These are phyloP conservation scores for Ornithorhynchus anatinus DNA, from an alignment of 2,113 vertebrate genomes.

Conservation along the genomic window DNA sequence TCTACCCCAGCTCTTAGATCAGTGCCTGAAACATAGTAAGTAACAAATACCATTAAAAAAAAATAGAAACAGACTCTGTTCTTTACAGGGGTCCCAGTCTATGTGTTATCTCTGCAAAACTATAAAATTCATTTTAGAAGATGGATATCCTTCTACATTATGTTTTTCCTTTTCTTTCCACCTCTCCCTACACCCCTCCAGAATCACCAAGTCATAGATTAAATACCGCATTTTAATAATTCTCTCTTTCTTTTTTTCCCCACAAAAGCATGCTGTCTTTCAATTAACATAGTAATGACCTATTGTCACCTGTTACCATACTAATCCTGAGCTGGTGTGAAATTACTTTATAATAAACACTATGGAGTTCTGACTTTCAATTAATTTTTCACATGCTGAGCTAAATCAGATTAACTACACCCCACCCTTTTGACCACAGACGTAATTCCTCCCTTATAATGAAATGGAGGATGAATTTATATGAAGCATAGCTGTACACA, in stretches of 20 bases:
- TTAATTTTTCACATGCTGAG: conserved; percentile 81
- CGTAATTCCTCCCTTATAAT: conserved; percentile 75
- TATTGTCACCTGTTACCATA: conserved; percentile 75
- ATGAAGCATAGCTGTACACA: conserved; percentile 74
- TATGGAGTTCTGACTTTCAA: conserved; percentile 79
- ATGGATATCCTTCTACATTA: neutral
- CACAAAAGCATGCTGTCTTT: conserved; percentile 67
- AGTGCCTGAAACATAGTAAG: too few species aligned
- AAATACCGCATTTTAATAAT: conserved; percentile 29
- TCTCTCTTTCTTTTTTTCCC: neutral
- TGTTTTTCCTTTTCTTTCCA: neutral
- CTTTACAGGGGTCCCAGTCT: too few species aligned
- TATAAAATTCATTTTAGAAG: conserved; percentile 3
- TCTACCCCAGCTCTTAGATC: too few species aligned
- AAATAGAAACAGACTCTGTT: too few species aligned
- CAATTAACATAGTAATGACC: conserved; percentile 80
- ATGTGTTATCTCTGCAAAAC: conserved; percentile 30
- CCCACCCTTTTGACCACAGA: conserved; percentile 73
- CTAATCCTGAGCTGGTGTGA: conserved; percentile 81
- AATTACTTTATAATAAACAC: conserved; percentile 83
- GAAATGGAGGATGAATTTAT: conserved; percentile 76
- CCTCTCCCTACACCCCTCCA: conserved; percentile 10
- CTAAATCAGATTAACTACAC: conserved; percentile 79
- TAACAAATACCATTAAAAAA: too few species aligned
- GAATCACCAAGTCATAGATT: conserved; percentile 17